Evolutionary conservation across 2,888 invertebrate species (phyloP), one percentile per base, ranked within the genome.

Genomic region (Antheraea assamensis): DNA sequence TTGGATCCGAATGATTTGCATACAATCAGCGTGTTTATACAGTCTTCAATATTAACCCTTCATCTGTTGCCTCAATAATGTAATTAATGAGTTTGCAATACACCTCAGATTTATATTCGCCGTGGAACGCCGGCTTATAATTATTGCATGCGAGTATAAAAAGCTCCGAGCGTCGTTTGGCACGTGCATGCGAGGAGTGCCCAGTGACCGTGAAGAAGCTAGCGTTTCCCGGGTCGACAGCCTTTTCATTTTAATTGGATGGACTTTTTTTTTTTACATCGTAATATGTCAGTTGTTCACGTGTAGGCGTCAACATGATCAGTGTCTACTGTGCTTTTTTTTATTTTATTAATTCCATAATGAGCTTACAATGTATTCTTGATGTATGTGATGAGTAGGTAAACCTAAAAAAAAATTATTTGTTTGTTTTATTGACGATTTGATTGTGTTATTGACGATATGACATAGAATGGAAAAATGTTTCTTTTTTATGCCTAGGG

Each of bases 161-260:
- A 72, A 72, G 55, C 30, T 68, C 55, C 68, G 68, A 72, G 47
- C 72, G 49, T 52, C 35, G 52, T 68, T 68, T 68, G 71, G 73
- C 73, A 74, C 73, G 73, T 74, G 73, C 72, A 61, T 74, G 72
- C 75, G 71, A 73, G 75, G 73, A 71, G 75, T 72, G 75, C n/a
- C 72, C 70, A 72, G 70, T 72, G 75, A 73, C 75, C 75, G 75
- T 75, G 75, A 75, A 75, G 73, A 71, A 31, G 42, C 73, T 49
- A 70, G 58, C 70, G 70, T 52, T 70, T 73, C 75, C 73, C 75
- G 64, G 74, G 75, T 74, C 74, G 75, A 75, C 72, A 75, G 74
- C 75, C 75, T 72, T 74, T 74, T 58, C 66, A 68, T 73, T 55
- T 73, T 73, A 75, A 73, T 73, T 72, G 73, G 68, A 52, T 64